These are phyloP conservation scores for Salvelinus fontinalis DNA, from an alignment of 2,113 vertebrate genomes.

Conservation along the genomic window DNA sequence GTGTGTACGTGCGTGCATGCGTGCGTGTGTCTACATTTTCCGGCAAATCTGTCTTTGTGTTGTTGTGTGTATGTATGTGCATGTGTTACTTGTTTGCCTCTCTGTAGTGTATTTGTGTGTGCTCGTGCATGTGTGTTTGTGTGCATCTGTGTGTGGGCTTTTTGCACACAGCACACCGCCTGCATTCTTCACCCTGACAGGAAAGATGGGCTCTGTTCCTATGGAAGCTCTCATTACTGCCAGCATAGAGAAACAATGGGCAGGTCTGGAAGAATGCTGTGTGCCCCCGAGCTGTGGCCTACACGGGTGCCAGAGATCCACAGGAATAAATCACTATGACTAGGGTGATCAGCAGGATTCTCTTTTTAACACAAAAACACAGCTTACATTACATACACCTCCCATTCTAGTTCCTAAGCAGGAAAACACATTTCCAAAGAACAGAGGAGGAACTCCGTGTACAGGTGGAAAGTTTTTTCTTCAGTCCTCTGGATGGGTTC, in stretches of 20 bases:
- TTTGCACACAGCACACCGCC: background rate
- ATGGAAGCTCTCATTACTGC: conserved; percentile 55
- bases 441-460: background rate
- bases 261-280: conserved; percentile 51
- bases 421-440: background rate
- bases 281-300: conserved; percentile 51
- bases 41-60: background rate
- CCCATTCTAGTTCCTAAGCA: conserved; percentile 6
- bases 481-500: background rate
- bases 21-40: background rate
- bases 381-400: conserved; percentile 16
- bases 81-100: background rate
- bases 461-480: background rate
- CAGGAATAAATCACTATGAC: conserved; percentile 57
- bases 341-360: background rate
- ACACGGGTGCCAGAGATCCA: conserved; percentile 40
- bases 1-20: background rate
- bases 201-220: conserved; percentile 39
- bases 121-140: background rate
- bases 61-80: background rate
- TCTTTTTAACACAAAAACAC: background rate
- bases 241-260: conserved; percentile 50
- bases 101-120: background rate
- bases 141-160: background rate
- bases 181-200: conserved; percentile 57